Conservation (phyloP, 2,113 vertebrate genomes). For the Corythaeola cristata region DNA sequence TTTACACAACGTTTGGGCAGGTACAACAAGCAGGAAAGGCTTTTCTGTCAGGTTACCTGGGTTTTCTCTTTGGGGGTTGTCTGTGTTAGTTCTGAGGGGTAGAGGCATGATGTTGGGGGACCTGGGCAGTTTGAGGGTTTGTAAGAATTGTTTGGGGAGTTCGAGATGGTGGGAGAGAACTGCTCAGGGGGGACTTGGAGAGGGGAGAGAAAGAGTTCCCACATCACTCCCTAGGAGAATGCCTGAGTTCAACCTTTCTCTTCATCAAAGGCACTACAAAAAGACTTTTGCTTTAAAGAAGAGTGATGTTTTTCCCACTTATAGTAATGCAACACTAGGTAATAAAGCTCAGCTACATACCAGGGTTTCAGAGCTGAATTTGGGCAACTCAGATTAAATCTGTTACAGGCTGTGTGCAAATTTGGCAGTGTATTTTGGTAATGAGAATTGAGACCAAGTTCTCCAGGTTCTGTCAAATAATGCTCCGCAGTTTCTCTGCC, state of each 20-base stretch:
- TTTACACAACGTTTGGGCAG: slow-evolving; percentile 97
- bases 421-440: not conserved
- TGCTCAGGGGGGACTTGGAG: not conserved
- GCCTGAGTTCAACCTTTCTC: not conserved
- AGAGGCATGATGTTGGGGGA: not conserved
- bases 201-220: not conserved
- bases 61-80: not conserved
- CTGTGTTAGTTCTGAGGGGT: not conserved
- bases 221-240: not conserved
- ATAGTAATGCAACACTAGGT: not conserved
- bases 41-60: not conserved
- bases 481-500: not conserved
- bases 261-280: not conserved
- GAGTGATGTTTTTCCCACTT: not conserved
- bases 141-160: not conserved
- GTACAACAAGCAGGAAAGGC: slow-evolving; percentile 60
- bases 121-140: not conserved
- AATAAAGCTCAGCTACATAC: not conserved
- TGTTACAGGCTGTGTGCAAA: not conserved
- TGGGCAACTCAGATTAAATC: not conserved
- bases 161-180: not conserved
- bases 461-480: not conserved
- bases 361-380: not conserved
- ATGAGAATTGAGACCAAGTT: not conserved
- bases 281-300: not conserved